These are phyloP conservation scores for Zonotrichia albicollis DNA, from an alignment of 2,797 vertebrate species.

Conservation along the genomic window DNA sequence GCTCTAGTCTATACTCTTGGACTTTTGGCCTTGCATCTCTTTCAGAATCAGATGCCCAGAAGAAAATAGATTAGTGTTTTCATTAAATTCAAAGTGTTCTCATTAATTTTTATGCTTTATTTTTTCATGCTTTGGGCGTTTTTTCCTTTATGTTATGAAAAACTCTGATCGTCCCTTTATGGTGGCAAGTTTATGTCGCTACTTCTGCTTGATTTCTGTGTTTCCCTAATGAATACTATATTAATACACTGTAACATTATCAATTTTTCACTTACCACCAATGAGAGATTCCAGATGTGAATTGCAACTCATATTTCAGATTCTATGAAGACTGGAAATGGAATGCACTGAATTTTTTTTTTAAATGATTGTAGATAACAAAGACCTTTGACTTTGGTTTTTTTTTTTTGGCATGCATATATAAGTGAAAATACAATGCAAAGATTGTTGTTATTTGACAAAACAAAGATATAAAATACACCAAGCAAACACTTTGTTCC, in stretches of 20 bases:
- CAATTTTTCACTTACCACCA: neutral
- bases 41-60: neutral
- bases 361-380: neutral
- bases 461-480: neutral
- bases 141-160: neutral
- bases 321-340: neutral
- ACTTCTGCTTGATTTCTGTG: neutral
- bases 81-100: neutral
- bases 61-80: neutral
- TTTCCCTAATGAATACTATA: neutral
- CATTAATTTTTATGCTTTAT: neutral
- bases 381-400: neutral
- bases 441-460: neutral
- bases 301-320: neutral
- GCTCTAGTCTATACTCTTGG: neutral
- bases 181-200: neutral
- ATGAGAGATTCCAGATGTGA: neutral
- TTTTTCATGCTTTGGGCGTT: neutral
- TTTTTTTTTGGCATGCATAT: neutral
- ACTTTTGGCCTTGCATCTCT: neutral
- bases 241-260: neutral
- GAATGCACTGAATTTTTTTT: neutral
- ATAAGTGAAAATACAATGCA: neutral
- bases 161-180: neutral
- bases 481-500: neutral